Percentiles rank a stretch among this genome's conserved stretches.
phyloP scores from a whole-genome alignment of 2,888 invertebrate species.

The Stenotaenia linearis region DNA sequence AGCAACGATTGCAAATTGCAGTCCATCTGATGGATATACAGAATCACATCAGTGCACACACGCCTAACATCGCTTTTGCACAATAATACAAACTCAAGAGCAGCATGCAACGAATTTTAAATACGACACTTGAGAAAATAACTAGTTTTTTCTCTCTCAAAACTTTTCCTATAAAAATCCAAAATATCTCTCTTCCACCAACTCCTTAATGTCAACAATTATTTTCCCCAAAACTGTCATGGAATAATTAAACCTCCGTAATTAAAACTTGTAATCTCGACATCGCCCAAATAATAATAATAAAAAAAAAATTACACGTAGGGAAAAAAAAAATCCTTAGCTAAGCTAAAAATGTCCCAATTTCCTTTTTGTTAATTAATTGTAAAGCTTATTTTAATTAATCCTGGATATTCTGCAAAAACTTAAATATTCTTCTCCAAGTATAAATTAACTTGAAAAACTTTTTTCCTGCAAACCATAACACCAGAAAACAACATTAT shows the following conservation, averaged over 20 bases:
- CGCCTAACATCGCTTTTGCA: not conserved
- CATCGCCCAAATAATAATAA: not conserved
- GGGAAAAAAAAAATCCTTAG: not conserved
- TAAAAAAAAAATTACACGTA: no score
- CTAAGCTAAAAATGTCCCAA: not conserved
- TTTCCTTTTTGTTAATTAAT: slow-evolving; percentile 1
- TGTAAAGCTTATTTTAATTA: not conserved
- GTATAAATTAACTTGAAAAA: not conserved
- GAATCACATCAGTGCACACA: slow-evolving; percentile 26
- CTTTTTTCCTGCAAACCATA: not conserved
- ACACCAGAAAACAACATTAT: not conserved
- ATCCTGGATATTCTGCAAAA: not conserved
- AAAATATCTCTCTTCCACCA: not conserved
- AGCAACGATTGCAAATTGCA: slow-evolving; percentile 26
- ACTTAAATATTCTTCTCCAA: not conserved
- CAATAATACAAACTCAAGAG: slow-evolving; percentile 15
- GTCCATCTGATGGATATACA: slow-evolving; percentile 24
- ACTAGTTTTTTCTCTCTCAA: not conserved
- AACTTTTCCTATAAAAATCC: slow-evolving; percentile 1
- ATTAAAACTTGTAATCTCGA: slow-evolving; percentile 8
- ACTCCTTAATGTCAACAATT: slow-evolving; percentile 4
- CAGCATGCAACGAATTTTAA: slow-evolving; percentile 5
- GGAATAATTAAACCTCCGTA: not conserved
- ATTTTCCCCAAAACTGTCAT: not conserved
- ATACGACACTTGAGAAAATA: slow-evolving; percentile 11